phyloP scores from a whole-genome alignment of 64 coral and sea anemone genomes.

The Porites lutea region DNA sequence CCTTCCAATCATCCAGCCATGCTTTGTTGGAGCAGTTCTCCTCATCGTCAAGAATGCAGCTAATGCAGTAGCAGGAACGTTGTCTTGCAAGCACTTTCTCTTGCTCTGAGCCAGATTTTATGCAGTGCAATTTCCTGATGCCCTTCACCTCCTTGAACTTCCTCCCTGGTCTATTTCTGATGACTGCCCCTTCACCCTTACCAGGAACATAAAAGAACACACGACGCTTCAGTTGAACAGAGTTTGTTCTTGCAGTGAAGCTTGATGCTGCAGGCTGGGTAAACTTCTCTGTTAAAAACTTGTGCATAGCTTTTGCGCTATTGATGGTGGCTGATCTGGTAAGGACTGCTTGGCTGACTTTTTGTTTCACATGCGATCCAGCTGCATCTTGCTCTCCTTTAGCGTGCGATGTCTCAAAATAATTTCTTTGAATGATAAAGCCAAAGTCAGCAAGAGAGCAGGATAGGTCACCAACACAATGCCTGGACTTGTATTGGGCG shows the following conservation, averaged over 20 bases:
- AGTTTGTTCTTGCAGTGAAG: not conserved
- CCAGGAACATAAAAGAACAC: not conserved
- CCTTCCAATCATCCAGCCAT: constrained; percentile 65
- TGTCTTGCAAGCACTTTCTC: constrained; percentile 19
- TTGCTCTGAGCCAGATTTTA: constrained; percentile 17
- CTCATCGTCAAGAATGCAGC: constrained; percentile 27
- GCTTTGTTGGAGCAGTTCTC: constrained; percentile 10
- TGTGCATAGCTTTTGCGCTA: not conserved
- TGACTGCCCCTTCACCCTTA: not conserved
- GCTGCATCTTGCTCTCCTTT: too few species aligned
- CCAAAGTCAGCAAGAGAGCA: too few species aligned
- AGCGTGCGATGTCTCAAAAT: too few species aligned
- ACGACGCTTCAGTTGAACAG: not conserved
- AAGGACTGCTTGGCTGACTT: too few species aligned
- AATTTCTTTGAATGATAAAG: too few species aligned
- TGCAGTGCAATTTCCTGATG: not conserved
- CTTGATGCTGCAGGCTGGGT: not conserved
- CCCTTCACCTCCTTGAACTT: not conserved
- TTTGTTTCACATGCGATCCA: too few species aligned
- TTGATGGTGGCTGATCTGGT: too few species aligned
- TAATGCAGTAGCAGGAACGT: constrained; percentile 22
- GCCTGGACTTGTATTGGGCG: too few species aligned
- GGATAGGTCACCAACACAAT: too few species aligned
- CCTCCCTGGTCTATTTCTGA: not conserved
- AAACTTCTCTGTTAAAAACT: not conserved